These are phyloP conservation scores for Nymphalis io DNA, from an alignment of 1,140 invertebrate species.

Conservation along the genomic window DNA sequence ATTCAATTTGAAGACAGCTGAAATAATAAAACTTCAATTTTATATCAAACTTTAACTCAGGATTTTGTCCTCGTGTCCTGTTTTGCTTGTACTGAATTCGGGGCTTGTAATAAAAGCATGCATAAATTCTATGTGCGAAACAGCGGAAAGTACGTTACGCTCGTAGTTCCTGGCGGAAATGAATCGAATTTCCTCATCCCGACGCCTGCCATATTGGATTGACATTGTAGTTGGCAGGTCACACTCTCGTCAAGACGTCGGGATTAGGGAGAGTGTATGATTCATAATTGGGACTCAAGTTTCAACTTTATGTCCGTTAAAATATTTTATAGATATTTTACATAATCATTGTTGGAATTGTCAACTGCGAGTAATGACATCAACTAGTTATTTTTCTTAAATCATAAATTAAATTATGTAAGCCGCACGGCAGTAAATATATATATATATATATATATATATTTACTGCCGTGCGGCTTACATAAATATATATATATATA, in stretches of 20 bases:
- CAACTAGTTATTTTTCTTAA: too few species aligned
- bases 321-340: background rate
- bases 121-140: background rate
- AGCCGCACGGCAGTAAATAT: too few species aligned
- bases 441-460: too few species aligned
- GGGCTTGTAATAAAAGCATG: background rate
- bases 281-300: background rate
- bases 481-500: too few species aligned
- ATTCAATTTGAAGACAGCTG: too few species aligned
- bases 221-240: conserved; percentile 11
- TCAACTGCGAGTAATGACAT: too few species aligned
- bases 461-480: too few species aligned
- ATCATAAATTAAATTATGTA: too few species aligned
- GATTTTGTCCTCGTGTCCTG: too few species aligned
- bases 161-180: conserved; percentile 37
- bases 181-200: conserved; percentile 39
- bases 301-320: background rate
- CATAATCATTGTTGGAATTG: too few species aligned
- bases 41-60: too few species aligned
- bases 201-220: conserved; percentile 15
- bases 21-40: too few species aligned
- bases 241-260: conserved; percentile 8
- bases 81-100: background rate
- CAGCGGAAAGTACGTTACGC: conserved; percentile 20
- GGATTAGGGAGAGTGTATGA: background rate